Evolutionary conservation across 1,140 invertebrate species (phyloP), one percentile per base, ranked within the genome.

Genomic region (Elymnias hypermnestra): DNA sequence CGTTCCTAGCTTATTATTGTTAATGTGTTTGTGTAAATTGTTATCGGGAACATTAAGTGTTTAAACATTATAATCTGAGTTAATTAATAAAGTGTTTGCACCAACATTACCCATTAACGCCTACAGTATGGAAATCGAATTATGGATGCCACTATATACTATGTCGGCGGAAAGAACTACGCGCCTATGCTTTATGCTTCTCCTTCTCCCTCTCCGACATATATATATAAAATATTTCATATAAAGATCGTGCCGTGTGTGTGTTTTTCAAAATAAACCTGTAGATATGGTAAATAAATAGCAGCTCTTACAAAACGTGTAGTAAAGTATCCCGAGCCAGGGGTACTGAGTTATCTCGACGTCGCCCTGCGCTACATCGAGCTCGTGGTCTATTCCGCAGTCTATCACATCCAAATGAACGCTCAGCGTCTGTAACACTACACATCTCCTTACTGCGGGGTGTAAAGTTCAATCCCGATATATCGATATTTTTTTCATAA

Each of bases 251-350:
- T 3, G 8, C 4, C 3, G 25, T n/a, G n/a, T n/a, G n/a, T n/a
- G n/a, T 26, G 9, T 10, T n/a, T 26, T 3, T n/a, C 3, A n/a
- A 26, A 26, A 26, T 26, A 26, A 26, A 5, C 9, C 8, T 35
- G n/a, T 17, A 19, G 7, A 2, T 17, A 33, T 17, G 14, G 21
- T 19, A 19, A 19, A 36, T 6, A 5, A 33, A 37, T 12, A 17
- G 8, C 23, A 23, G 19, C 19, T 66, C 68, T 53, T 31, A 72
- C 71, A 47, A 35, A 61, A 58, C 0, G 19, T 36, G 18, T 78
- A 78, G 26, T 66, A 78, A 0, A 74, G 40, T 18, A 78, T 40
- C 0, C 74, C 74, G 7, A 74, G 48, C 74, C 74, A 74, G 0
- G 74, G 71, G 19, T 73, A 78, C 19, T 52, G 19, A 1, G 36